phyloP scores from a whole-genome alignment of 2,888 invertebrate species.

The Zygogramma bicolorata region DNA sequence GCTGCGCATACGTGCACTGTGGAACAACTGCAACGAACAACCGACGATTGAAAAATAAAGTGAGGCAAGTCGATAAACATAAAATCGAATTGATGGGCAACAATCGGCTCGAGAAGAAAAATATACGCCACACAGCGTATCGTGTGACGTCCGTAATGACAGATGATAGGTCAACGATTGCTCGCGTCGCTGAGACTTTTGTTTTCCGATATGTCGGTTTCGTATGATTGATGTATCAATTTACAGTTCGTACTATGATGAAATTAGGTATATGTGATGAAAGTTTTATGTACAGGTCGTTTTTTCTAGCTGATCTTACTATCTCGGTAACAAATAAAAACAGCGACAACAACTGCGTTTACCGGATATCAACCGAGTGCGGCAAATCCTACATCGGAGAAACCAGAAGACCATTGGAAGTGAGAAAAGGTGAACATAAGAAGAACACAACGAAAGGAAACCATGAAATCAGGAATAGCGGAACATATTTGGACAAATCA shows the following conservation, averaged over 20 bases:
- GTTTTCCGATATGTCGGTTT: neutral
- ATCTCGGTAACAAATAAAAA: no score
- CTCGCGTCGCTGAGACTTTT: neutral
- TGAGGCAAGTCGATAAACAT: neutral
- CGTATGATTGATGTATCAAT: neutral
- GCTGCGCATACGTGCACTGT: neutral
- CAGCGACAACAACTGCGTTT: no score
- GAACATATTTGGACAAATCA: no score
- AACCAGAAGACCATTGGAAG: no score
- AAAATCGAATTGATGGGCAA: neutral
- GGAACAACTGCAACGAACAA: neutral
- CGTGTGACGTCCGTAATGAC: neutral
- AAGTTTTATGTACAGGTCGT: neutral
- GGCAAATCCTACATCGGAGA: no score
- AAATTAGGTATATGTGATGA: neutral
- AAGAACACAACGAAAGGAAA: no score
- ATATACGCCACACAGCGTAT: neutral
- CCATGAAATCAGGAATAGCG: no score
- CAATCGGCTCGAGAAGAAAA: neutral
- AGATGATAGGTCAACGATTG: constrained; percentile 3
- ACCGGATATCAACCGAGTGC: no score
- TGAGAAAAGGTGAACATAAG: no score
- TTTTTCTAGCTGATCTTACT: no score
- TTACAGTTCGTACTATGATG: neutral
- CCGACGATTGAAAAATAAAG: constrained; percentile 3